These are phyloP conservation scores for Bombus pascuorum DNA, from an alignment of 1,140 invertebrate species.

Conservation along the genomic window DNA sequence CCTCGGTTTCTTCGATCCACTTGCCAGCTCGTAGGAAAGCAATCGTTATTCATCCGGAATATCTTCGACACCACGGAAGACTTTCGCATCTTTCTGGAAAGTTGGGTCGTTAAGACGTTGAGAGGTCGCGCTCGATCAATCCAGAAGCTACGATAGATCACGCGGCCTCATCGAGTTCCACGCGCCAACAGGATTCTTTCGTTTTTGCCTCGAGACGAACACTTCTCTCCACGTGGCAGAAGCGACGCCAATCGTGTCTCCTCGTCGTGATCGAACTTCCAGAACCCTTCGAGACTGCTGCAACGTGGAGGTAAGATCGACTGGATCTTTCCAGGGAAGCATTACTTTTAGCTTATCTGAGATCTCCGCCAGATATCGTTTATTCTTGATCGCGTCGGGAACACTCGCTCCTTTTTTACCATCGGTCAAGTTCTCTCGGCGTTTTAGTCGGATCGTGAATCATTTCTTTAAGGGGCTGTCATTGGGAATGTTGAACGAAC, in stretches of 20 bases:
- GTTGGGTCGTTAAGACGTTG: not conserved
- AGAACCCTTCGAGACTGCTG: not conserved
- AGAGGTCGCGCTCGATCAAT: not conserved
- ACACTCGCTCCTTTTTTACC: not conserved
- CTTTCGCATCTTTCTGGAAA: not conserved
- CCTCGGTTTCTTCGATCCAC: not conserved
- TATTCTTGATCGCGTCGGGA: not conserved
- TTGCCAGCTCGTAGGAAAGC: not conserved
- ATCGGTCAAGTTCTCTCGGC: not conserved
- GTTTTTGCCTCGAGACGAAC: too few relatives aligned
- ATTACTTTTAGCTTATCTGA: not conserved
- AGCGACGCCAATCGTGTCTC: not conserved
- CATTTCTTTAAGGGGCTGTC: not conserved
- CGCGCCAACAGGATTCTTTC: not conserved
- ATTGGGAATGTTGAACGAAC: not conserved
- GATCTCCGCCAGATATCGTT: too few relatives aligned
- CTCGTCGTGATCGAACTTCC: not conserved
- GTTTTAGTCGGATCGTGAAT: not conserved
- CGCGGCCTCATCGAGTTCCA: not conserved
- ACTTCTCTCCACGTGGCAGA: constrained; percentile 49
- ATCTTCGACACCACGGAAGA: not conserved
- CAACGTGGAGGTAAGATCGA: constrained; percentile 63
- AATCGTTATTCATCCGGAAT: not conserved
- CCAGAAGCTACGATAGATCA: not conserved
- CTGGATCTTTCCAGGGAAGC: too few relatives aligned